Percentiles rank a stretch among this genome's conserved stretches.
Conservation (phyloP, 2,113 vertebrate genomes). For the Plectropomus leopardus region DNA sequence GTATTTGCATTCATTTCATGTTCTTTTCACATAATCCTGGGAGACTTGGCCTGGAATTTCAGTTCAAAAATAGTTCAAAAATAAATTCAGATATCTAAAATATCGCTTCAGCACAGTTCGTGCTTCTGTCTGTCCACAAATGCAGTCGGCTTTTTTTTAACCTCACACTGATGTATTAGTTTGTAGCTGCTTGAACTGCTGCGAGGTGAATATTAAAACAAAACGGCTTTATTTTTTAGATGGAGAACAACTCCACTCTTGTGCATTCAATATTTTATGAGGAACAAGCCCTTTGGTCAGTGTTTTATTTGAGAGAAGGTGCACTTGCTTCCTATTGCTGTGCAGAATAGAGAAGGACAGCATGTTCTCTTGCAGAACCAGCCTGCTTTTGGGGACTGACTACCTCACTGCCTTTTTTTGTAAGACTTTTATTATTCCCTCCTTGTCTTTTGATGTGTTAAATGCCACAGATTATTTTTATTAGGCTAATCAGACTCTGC, state of each 20-base stretch:
- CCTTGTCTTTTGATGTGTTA: neutral
- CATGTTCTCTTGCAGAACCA: constrained; percentile 8
- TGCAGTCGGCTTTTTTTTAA: neutral
- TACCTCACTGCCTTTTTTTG: neutral
- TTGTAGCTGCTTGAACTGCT: constrained; percentile 33
- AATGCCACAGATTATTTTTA: neutral
- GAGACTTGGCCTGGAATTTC: constrained; percentile 19
- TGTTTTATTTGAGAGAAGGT: constrained; percentile 32
- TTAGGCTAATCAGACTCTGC: constrained; percentile 1
- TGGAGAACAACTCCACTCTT: constrained; percentile 46
- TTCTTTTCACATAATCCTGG: constrained; percentile 11
- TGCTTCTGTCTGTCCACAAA: neutral
- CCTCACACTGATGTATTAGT: constrained; percentile 30
- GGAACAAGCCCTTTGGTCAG: constrained; percentile 53
- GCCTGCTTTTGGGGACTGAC: neutral
- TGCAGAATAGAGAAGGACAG: constrained; percentile 10
- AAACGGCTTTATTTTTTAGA: constrained; percentile 31
- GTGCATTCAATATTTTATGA: constrained; percentile 67
- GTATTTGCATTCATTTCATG: constrained; percentile 42
- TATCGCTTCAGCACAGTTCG: constrained; percentile 14
- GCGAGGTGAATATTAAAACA: constrained; percentile 44
- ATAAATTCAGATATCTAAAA: neutral
- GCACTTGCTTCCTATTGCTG: constrained; percentile 8
- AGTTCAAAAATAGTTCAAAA: constrained; percentile 2
- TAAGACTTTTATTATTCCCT: neutral